Base-by-base conservation (phyloP, 2,113 vertebrate genomes). In the Nibea albiflora region DNA sequence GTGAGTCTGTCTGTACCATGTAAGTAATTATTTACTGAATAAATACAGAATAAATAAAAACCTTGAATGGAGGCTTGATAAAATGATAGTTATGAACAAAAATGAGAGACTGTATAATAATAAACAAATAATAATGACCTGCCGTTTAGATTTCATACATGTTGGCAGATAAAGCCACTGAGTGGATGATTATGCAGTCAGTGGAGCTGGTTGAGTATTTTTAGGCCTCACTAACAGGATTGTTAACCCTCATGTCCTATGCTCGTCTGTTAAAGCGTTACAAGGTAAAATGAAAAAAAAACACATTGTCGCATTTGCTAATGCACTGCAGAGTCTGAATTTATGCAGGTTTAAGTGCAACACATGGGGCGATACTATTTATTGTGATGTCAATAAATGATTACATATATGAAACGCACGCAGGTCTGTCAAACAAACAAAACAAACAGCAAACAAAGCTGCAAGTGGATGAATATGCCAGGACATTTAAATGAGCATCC, bases 401-500 rank as follows among this genome's bases (percentile, higher is more conserved):
- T 66, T 47, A 54, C 26, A 50, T 14, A 39, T 15, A 24, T 17
- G 4, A 15, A 67, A 68, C 12, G 16, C 35, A 35, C 35, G 28
- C 28, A 31, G 4, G 28, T 26, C n/a, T n/a, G n/a, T n/a, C n/a
- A n/a, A n/a, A n/a, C n/a, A n/a, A n/a, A n/a, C n/a, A n/a, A n/a
- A n/a, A n/a, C n/a, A n/a, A n/a, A n/a, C n/a, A n/a, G n/a, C n/a
- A n/a, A 66, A 11, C 5, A 39, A 65, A 60, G 28, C 7, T 63
- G 15, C 26, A 53, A 15, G 52, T n/a, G 73, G 14, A 65, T 49
- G n/a, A 64, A 65, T 28, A 70, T 31, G 54, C 53, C 42, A 15
- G 5, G 24, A 58, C 15, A 46, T 49, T 79, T 39, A 17, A 64
- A 35, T 75, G 28, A 61, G 42, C 12, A 35, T 73, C 80, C 42